phyloP scores from a whole-genome alignment of 64 coral and sea anemone genomes.

The Montipora efflorescens region DNA sequence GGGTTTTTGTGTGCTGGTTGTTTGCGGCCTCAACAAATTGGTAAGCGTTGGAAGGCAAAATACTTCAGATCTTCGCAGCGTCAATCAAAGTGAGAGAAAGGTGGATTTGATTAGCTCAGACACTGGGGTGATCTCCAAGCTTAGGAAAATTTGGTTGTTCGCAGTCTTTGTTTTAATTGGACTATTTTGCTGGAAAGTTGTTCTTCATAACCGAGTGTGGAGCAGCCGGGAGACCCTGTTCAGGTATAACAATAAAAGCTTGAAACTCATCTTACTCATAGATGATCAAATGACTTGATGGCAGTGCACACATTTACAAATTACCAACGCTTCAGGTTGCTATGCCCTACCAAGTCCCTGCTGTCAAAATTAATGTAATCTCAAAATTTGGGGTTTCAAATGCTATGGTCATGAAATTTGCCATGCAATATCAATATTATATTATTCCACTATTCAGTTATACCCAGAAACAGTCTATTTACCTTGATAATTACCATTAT shows the following conservation, averaged over 20 bases:
- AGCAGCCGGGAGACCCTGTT: constrained; percentile 87
- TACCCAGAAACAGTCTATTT: too few relatives aligned
- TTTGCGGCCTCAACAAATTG: constrained; percentile 76
- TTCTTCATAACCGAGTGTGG: constrained; percentile 78
- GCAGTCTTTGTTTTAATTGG: constrained; percentile 49
- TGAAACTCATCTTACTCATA: too few relatives aligned
- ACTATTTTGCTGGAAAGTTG: constrained; percentile 87
- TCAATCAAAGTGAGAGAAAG: neutral
- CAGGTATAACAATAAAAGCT: constrained; percentile 37
- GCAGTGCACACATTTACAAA: too few relatives aligned
- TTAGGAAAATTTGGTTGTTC: neutral
- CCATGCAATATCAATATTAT: too few relatives aligned
- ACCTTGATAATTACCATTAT: too few relatives aligned
- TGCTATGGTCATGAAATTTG: too few relatives aligned
- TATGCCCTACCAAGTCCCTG: too few relatives aligned
- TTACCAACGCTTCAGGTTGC: too few relatives aligned
- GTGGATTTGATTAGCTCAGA: neutral
- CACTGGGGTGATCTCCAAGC: neutral
- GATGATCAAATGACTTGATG: too few relatives aligned
- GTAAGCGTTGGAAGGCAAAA: neutral
- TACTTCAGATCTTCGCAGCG: neutral
- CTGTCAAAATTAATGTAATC: too few relatives aligned
- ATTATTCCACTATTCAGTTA: too few relatives aligned
- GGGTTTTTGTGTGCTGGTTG: constrained; percentile 86
- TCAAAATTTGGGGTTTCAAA: too few relatives aligned